These are phyloP conservation scores for Anguilla pacifica DNA, from an alignment of 2,797 vertebrate species.

Conservation along the genomic window DNA sequence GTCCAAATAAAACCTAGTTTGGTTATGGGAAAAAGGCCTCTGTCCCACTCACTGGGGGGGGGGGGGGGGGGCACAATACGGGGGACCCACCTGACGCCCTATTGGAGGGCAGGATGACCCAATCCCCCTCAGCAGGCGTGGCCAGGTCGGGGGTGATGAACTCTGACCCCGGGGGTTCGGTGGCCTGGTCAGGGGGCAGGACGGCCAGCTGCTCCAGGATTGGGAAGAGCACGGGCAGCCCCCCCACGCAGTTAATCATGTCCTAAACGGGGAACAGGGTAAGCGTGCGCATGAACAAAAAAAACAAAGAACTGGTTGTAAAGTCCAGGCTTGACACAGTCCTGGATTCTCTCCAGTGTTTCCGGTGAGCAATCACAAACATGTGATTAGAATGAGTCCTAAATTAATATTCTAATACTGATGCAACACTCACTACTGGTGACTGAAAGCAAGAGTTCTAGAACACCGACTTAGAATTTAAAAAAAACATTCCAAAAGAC, in stretches of 20 bases:
- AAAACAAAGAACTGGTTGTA: background rate
- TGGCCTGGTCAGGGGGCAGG: constrained; percentile 69
- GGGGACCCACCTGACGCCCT: constrained; percentile 85
- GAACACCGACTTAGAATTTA: too few relatives aligned
- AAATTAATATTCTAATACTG: background rate
- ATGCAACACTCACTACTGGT: too few relatives aligned
- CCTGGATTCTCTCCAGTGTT: background rate
- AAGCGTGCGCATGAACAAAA: background rate
- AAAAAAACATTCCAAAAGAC: too few relatives aligned
- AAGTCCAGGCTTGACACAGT: background rate
- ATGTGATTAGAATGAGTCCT: background rate
- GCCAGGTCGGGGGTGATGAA: constrained; percentile 76
- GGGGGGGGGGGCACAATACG: background rate
- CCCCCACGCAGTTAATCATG: constrained; percentile 93
- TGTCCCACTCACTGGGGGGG: too few relatives aligned
- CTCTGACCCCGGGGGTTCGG: constrained; percentile 64
- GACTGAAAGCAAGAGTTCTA: too few relatives aligned
- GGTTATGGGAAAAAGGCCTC: background rate
- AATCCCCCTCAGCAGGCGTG: constrained; percentile 86
- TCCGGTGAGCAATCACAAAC: background rate
- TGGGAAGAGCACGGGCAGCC: constrained; percentile 87
- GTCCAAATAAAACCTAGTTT: too few relatives aligned
- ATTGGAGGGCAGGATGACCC: constrained; percentile 86
- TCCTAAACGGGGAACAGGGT: constrained; percentile 72
- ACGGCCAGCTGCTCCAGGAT: constrained; percentile 87